Base-by-base conservation (phyloP, 2,888 invertebrate species). In the Plusia festucae region DNA sequence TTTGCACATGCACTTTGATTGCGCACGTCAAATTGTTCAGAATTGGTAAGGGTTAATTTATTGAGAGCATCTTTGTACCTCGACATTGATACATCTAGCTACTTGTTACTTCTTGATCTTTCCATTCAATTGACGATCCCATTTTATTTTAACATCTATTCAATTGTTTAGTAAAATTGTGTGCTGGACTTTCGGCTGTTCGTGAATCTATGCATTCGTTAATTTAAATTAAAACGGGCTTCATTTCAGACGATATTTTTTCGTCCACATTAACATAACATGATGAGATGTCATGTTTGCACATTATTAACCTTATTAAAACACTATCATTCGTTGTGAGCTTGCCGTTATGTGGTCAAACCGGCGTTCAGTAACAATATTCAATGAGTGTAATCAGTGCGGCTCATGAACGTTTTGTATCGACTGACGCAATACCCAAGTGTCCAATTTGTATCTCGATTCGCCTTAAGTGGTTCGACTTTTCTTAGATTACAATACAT, bases 391-490 rank as follows among this genome's bases (percentile, higher is more conserved):
- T 90, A 93, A 93, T 93, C 92, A 91, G 88, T 87, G 87, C 81
- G 81, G 84, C 86, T 89, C 89, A 87, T 88, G 88, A 91, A 85
- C 87, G 87, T 81, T 88, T 87, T 80, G 89, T 89, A 87, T 89
- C 88, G 85, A 87, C 91, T 94, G 94, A 94, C 93, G 94, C 92
- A 93, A 93, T 87, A 82, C 75, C 81, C 92, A 88, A 90, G 91
- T 91, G 93, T 90, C 90, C 93, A 93, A 94, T 93, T 93, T 93
- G 93, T 92, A 90, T 90, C 92, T 90, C 88, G 86, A 87, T 86
- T 89, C 83, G 82, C 85, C 83, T 91, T 89, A 93, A 94, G 92
- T 93, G 94, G 91, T 91, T 88, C 85, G 91, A 92, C 89, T 93
- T 92, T 89, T 89, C 90, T 89, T 91, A 92, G 93, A 91, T 92